These are phyloP conservation scores for Carcinoscorpius rotundicauda DNA, from an alignment of 1,140 invertebrate genomes.

Conservation along the genomic window DNA sequence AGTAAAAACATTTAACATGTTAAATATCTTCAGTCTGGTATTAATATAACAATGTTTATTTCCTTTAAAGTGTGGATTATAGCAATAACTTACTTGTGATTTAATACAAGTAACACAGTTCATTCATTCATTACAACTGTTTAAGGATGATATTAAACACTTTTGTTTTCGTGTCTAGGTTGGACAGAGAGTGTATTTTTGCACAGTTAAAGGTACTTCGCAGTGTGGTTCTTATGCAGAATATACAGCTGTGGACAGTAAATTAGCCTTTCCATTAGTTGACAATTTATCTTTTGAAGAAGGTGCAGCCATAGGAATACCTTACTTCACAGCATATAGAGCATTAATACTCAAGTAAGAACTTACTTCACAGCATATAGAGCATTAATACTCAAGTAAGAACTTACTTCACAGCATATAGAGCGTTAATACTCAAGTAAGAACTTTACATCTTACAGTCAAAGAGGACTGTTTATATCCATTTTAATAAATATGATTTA, in stretches of 20 bases:
- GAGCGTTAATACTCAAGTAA: too few relatives aligned
- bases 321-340: slow-evolving; percentile 46
- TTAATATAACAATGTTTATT: too few relatives aligned
- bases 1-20: too few relatives aligned
- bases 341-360: slow-evolving; percentile 38
- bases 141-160: slow-evolving; percentile 1
- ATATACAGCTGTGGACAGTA: slow-evolving; percentile 32
- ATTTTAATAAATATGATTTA: too few relatives aligned
- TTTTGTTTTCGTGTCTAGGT: slow-evolving; percentile 28
- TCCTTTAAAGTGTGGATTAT: too few relatives aligned
- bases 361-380: background rate
- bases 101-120: background rate
- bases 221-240: slow-evolving; percentile 41
- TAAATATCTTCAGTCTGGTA: too few relatives aligned
- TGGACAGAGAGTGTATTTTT: slow-evolving; percentile 41
- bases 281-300: slow-evolving; percentile 38
- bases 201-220: slow-evolving; percentile 19
- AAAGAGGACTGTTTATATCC: too few relatives aligned
- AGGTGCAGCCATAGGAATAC: slow-evolving; percentile 43
- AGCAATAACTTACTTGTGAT: too few relatives aligned
- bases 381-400: too few relatives aligned
- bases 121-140: too few relatives aligned
- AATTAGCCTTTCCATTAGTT: slow-evolving; percentile 31
- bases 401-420: too few relatives aligned
- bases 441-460: too few relatives aligned